Conservation (phyloP, 2,113 vertebrate species). For the Furnarius figulus region DNA sequence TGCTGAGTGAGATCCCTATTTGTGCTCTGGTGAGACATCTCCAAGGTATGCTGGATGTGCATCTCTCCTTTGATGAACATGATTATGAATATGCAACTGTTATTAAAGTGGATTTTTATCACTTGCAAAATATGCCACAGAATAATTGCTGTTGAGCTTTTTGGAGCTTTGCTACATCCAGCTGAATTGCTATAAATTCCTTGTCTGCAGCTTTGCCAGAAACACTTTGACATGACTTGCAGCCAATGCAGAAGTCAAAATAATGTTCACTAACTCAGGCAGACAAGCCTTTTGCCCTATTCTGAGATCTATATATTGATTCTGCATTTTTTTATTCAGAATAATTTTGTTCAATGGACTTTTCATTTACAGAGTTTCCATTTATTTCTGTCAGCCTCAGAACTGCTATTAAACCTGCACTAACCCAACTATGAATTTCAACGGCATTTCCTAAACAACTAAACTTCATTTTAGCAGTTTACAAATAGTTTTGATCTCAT, state of each 20-base stretch:
- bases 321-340: background rate
- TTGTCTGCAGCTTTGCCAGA: background rate
- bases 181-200: background rate
- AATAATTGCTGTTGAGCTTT: background rate
- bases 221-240: background rate
- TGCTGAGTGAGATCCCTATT: slow-evolving; percentile 56
- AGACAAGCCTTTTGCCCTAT: background rate
- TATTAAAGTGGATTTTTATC: background rate
- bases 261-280: background rate
- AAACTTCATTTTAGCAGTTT: background rate
- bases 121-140: background rate
- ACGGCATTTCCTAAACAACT: background rate
- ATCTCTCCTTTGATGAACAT: background rate
- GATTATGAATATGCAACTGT: background rate
- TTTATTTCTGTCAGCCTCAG: background rate
- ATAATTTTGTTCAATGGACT: background rate
- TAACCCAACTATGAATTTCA: background rate
- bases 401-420: background rate
- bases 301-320: background rate
- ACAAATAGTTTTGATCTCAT: background rate
- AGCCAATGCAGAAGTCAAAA: background rate
- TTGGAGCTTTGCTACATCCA: background rate
- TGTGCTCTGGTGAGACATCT: background rate
- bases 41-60: slow-evolving; percentile 13
- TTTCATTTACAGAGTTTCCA: background rate